phyloP scores from a whole-genome alignment of 2,797 vertebrate species.

The Pelobates cultripes region DNA sequence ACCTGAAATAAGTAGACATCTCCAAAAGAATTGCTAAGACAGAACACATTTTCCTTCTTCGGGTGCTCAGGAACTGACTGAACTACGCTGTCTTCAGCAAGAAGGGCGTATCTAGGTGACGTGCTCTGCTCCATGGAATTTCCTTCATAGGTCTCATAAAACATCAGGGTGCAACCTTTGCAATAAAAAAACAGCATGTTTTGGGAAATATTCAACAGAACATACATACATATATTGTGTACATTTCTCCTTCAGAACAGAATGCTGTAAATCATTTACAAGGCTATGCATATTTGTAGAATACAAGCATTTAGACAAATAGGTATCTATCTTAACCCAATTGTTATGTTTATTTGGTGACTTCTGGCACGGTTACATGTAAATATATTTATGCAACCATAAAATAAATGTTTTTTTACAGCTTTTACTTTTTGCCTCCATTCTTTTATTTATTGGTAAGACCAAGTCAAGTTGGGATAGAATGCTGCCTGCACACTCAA shows the following conservation, averaged over 20 bases:
- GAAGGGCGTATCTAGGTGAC: constrained; percentile 84
- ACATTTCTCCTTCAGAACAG: background rate
- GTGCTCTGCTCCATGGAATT: constrained; percentile 81
- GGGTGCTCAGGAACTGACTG: constrained; percentile 93
- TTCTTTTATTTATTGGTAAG: too few relatives aligned
- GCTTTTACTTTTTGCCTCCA: too few relatives aligned
- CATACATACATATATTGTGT: background rate
- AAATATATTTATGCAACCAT: too few relatives aligned
- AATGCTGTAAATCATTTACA: background rate
- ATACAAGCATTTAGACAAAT: too few relatives aligned
- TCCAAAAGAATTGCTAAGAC: constrained; percentile 92
- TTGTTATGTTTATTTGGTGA: too few relatives aligned
- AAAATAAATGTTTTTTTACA: too few relatives aligned
- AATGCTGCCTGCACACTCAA: too few relatives aligned
- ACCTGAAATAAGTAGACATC: constrained; percentile 96
- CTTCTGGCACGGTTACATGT: too few relatives aligned
- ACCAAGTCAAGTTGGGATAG: too few relatives aligned
- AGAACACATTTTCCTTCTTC: constrained; percentile 94
- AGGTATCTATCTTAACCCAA: too few relatives aligned
- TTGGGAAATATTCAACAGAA: background rate
- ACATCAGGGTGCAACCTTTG: constrained; percentile 88
- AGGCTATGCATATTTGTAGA: too few relatives aligned
- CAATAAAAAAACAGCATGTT: constrained; percentile 30
- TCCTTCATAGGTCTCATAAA: constrained; percentile 89
- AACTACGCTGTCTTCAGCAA: constrained; percentile 90